These are phyloP conservation scores for Agapornis canus DNA, from an alignment of 2,797 vertebrate genomes.

Conservation along the genomic window DNA sequence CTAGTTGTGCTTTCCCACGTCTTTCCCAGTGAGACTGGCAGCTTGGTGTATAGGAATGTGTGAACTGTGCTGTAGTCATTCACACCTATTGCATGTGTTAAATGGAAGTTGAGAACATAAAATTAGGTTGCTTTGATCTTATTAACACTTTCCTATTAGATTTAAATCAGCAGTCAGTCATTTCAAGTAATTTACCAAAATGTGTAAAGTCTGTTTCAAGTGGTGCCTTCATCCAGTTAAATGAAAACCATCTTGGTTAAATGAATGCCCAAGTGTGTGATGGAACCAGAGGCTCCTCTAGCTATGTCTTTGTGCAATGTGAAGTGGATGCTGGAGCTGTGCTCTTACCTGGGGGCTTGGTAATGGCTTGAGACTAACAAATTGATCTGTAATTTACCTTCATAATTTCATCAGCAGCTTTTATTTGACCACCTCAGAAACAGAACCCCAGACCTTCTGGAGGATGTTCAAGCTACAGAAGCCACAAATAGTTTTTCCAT, in stretches of 20 bases:
- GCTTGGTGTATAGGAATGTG: neutral
- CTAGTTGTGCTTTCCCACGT: neutral
- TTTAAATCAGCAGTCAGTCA: neutral
- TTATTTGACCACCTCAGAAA: neutral
- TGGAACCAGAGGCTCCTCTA: neutral
- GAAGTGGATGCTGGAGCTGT: neutral
- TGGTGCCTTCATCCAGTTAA: neutral
- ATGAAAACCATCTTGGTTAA: neutral
- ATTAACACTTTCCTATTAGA: neutral
- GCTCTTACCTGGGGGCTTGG: neutral
- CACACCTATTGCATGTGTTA: neutral
- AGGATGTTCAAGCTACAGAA: neutral
- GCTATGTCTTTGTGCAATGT: neutral
- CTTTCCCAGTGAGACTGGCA: neutral
- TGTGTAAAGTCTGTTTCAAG: neutral
- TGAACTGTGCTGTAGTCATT: neutral
- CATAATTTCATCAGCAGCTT: neutral
- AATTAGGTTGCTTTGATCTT: slow-evolving; percentile 22
- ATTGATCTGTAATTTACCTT: neutral
- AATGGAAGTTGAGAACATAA: neutral
- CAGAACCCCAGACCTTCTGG: neutral
- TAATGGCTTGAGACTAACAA: neutral
- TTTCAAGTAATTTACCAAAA: neutral
- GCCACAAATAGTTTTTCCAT: neutral
- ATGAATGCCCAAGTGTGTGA: neutral